Evolutionary conservation across 2,113 vertebrate species (phyloP).

Genomic region (Microcebus ravelobensis): DNA sequence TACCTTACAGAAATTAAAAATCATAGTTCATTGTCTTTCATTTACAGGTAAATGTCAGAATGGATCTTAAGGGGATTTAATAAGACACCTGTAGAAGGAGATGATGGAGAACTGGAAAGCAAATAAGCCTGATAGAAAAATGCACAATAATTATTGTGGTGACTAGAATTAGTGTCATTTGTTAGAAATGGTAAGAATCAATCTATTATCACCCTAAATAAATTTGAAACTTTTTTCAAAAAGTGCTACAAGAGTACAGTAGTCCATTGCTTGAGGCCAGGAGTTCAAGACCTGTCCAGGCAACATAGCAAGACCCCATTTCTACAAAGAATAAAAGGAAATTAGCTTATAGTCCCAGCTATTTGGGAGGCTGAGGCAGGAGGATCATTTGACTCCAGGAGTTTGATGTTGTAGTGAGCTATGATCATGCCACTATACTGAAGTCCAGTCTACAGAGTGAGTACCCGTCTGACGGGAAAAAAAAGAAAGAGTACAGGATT

Average conservation of each 20-base stretch:
- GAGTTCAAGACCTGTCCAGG: no score
- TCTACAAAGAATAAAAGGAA: no score
- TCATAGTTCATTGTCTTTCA: constrained; percentile 22
- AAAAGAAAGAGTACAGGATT: no score
- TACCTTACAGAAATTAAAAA: constrained; percentile 42
- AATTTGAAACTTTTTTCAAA: not conserved
- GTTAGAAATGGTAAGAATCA: constrained; percentile 15
- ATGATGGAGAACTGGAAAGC: constrained; percentile 9
- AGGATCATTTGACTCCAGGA: no score
- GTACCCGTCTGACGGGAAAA: no score
- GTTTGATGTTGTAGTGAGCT: no score
- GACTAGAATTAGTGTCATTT: constrained; percentile 14
- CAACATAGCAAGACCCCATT: no score
- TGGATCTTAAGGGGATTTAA: not conserved
- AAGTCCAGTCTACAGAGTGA: no score
- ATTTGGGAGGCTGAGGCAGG: no score
- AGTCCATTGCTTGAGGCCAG: no score
- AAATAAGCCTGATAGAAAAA: not conserved
- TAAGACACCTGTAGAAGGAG: not conserved
- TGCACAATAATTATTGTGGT: not conserved
- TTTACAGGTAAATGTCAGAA: constrained; percentile 24
- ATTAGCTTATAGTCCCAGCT: no score
- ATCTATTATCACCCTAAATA: constrained; percentile 22
- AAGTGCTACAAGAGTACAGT: not conserved
- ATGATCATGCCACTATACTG: no score